phyloP scores from a whole-genome alignment of 2,113 vertebrate genomes.

The Ursus arctos region DNA sequence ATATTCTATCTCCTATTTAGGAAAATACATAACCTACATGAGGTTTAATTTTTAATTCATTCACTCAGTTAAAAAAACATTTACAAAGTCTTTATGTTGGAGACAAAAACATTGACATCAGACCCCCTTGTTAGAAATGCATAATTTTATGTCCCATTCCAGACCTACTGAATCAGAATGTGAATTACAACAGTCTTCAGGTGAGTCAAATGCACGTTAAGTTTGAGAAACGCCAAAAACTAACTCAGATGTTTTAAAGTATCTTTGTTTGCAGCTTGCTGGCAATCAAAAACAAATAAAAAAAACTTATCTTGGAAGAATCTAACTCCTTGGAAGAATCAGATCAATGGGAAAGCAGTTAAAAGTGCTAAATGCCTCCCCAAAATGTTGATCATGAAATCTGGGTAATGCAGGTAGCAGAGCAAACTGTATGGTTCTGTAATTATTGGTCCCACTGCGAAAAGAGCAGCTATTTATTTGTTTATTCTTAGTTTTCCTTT shows the following conservation, averaged over 20 bases:
- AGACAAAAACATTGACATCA: not conserved
- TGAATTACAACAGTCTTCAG: not conserved
- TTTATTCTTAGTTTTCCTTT: conserved; percentile 77
- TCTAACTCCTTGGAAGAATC: conserved; percentile 56
- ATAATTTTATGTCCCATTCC: not conserved
- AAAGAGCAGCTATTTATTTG: conserved; percentile 58
- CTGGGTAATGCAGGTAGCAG: conserved; percentile 73
- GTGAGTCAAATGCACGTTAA: not conserved
- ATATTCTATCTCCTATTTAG: not conserved
- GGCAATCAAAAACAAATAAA: conserved; percentile 54
- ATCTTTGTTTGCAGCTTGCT: conserved; percentile 31
- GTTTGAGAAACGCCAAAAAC: conserved; percentile 21
- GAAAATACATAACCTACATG: not conserved
- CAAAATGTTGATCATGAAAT: conserved; percentile 75
- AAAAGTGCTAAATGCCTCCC: conserved; percentile 58
- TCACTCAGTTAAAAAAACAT: not conserved
- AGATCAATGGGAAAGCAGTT: conserved; percentile 76
- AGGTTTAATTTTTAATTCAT: conserved; percentile 31
- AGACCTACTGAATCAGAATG: not conserved
- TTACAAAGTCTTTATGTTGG: not conserved
- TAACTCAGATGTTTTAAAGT: conserved; percentile 55
- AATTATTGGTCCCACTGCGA: conserved; percentile 78
- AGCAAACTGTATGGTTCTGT: conserved; percentile 66
- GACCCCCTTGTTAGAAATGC: not conserved
- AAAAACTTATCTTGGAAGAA: conserved; percentile 45